phyloP scores from a whole-genome alignment of 2,888 invertebrate genomes.

The Plebejus argus region DNA sequence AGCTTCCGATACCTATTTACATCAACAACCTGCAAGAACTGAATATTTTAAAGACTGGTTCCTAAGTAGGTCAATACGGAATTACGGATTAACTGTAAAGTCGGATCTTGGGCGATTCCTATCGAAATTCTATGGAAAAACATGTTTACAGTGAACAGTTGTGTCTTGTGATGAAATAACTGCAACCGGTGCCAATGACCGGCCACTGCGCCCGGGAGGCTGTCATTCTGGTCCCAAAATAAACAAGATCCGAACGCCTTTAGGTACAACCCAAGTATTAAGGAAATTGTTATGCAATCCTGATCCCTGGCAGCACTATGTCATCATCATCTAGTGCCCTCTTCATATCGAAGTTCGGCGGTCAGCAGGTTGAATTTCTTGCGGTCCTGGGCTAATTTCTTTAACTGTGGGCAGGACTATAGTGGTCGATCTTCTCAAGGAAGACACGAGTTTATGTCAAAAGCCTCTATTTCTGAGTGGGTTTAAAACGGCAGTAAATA shows the following conservation, averaged over 20 bases:
- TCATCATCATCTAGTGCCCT: neutral
- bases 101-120: slow-evolving; percentile 33
- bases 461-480: neutral
- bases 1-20: neutral
- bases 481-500: neutral
- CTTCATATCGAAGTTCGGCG: too few relatives aligned
- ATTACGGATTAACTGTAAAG: slow-evolving; percentile 38
- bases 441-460: neutral
- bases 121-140: slow-evolving; percentile 47
- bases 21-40: neutral
- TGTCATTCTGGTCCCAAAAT: slow-evolving; percentile 71
- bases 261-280: neutral
- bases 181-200: slow-evolving; percentile 77
- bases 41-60: slow-evolving; percentile 2
- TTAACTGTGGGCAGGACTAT: too few relatives aligned
- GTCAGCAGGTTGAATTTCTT: too few relatives aligned
- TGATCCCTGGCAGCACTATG: neutral
- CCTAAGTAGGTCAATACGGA: slow-evolving; percentile 10
- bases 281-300: neutral
- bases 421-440: neutral
- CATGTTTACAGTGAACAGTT: slow-evolving; percentile 65
- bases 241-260: slow-evolving; percentile 44
- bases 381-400: too few relatives aligned
- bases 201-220: slow-evolving; percentile 62
- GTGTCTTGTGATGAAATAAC: slow-evolving; percentile 64